Evolutionary conservation across 2,888 invertebrate genomes (phyloP).

Genomic region (Sinohyriopsis cumingii): DNA sequence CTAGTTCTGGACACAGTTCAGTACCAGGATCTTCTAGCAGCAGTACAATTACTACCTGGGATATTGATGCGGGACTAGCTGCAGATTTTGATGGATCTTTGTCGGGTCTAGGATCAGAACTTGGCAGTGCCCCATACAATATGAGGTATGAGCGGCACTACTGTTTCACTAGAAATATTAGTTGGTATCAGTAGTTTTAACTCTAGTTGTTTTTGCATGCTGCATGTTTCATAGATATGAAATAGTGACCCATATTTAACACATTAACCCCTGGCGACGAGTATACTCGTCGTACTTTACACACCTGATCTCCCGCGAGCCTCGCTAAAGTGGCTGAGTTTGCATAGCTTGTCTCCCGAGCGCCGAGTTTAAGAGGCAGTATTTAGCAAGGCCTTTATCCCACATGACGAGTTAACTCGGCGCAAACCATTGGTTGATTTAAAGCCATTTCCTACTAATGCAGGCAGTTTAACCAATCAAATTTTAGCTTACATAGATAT

Average conservation of each 20-base stretch:
- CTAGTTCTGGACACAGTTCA: conserved; percentile 7
- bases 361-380: too few species aligned
- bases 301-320: too few species aligned
- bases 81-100: conserved; percentile 84
- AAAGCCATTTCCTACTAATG: too few species aligned
- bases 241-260: not conserved
- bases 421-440: too few species aligned
- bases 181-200: not conserved
- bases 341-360: too few species aligned
- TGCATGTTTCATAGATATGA: not conserved
- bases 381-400: too few species aligned
- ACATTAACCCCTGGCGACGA: too few species aligned
- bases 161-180: not conserved
- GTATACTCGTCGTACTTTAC: too few species aligned
- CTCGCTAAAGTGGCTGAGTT: too few species aligned
- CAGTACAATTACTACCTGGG: conserved; percentile 64
- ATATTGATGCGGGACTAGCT: conserved; percentile 80
- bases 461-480: too few species aligned
- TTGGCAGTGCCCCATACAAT: conserved; percentile 78
- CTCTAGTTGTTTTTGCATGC: not conserved
- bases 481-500: too few species aligned
- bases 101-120: conserved; percentile 81
- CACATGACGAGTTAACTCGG: too few species aligned
- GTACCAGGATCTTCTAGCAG: conserved; percentile 14
- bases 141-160: conserved; percentile 76